Evolutionary conservation across 2,888 invertebrate genomes (phyloP).

Genomic region (Melipona bicolor): DNA sequence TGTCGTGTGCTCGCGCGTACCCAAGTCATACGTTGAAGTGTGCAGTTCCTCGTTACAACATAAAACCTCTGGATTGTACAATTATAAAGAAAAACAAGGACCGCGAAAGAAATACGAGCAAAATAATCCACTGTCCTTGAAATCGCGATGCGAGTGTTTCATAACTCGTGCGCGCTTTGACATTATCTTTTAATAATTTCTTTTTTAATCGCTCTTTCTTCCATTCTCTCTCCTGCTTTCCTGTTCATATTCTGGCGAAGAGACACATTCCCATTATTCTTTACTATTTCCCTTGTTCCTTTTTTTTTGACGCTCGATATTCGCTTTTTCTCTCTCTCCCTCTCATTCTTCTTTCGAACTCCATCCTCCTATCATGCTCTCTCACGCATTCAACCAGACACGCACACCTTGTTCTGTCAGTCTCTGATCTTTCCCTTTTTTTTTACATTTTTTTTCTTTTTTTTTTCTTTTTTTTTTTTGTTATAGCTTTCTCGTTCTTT

Average conservation of each 20-base stretch:
- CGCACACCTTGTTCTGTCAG: slow-evolving; percentile 44
- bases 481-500: slow-evolving; percentile 37
- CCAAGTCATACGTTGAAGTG: slow-evolving; percentile 70
- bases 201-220: slow-evolving; percentile 16
- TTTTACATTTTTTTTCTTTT: not conserved
- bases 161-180: slow-evolving; percentile 51
- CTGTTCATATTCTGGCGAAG: slow-evolving; percentile 49
- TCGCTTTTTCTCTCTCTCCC: slow-evolving; percentile 46
- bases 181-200: slow-evolving; percentile 37
- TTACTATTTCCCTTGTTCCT: slow-evolving; percentile 38
- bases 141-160: slow-evolving; percentile 64
- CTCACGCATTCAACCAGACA: slow-evolving; percentile 47
- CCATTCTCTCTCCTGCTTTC: slow-evolving; percentile 31
- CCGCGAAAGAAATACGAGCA: slow-evolving; percentile 74
- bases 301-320: slow-evolving; percentile 32
- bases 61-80: slow-evolving; percentile 75
- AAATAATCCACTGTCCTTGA: slow-evolving; percentile 67
- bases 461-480: slow-evolving; percentile 3
- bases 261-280: slow-evolving; percentile 40
- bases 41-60: slow-evolving; percentile 76
- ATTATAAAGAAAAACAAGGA: slow-evolving; percentile 74
- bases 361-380: slow-evolving; percentile 23
- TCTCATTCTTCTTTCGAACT: slow-evolving; percentile 5
- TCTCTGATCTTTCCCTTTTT: slow-evolving; percentile 40
- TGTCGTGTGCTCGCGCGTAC: slow-evolving; percentile 68